Conservation (phyloP, 2,888 invertebrate species). For the Iphiclides podalirius region DNA sequence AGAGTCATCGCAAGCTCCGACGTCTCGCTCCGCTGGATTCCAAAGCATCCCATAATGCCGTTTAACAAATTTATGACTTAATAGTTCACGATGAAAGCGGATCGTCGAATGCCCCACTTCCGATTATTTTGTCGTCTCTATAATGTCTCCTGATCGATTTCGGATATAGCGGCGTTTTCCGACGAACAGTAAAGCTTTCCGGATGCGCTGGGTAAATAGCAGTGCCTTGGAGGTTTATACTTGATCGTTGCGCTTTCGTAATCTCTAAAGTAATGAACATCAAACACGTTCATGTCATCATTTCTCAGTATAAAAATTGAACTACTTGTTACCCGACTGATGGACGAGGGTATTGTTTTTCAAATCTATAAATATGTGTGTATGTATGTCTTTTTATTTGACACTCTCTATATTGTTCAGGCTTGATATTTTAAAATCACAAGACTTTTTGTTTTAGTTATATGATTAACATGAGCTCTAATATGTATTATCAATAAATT, state of each 20-base stretch:
- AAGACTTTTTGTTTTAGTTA: too few species aligned
- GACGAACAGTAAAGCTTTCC: constrained; percentile 5
- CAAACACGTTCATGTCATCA: too few species aligned
- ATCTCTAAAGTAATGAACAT: too few species aligned
- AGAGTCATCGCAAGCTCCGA: constrained; percentile 9
- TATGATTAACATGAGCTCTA: too few species aligned
- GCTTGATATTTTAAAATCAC: too few species aligned
- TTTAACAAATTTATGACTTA: constrained; percentile 46
- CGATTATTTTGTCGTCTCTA: constrained; percentile 26
- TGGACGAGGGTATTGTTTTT: too few species aligned
- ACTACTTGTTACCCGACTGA: too few species aligned
- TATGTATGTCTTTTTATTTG: too few species aligned
- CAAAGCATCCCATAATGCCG: constrained; percentile 32
- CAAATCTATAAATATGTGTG: too few species aligned
- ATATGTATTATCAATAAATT: too few species aligned
- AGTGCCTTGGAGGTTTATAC: constrained; percentile 9
- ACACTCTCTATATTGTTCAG: too few species aligned
- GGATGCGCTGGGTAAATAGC: constrained; percentile 9
- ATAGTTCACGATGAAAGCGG: constrained; percentile 40
- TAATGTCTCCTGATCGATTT: constrained; percentile 23
- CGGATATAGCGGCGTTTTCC: constrained; percentile 20
- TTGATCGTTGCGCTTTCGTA: neutral
- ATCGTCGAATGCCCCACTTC: constrained; percentile 30
- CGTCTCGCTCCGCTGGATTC: constrained; percentile 16
- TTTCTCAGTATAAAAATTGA: too few species aligned